Conservation (phyloP, 1,140 invertebrate species). For the Nasonia giraulti region DNA sequence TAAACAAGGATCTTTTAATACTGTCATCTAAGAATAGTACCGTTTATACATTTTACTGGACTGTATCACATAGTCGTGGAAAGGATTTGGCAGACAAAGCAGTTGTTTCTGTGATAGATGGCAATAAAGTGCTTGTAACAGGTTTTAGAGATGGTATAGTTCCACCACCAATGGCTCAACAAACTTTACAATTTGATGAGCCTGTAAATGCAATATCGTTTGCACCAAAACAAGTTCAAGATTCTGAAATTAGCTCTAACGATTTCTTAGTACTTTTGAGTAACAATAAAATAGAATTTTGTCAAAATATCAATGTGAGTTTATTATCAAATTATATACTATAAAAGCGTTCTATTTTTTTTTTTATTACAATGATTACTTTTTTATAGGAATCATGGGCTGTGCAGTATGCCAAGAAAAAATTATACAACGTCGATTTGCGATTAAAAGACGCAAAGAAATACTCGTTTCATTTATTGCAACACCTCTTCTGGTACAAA, state of each 20-base stretch:
- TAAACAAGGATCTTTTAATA: conserved; percentile 63
- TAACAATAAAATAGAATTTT: conserved; percentile 61
- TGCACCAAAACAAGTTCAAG: conserved; percentile 66
- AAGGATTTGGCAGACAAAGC: conserved; percentile 74
- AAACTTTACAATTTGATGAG: conserved; percentile 75
- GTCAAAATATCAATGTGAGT: conserved; percentile 60
- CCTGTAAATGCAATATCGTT: conserved; percentile 79
- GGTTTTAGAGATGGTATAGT: conserved; percentile 82
- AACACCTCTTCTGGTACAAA: conserved; percentile 68
- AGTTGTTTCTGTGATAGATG: conserved; percentile 86
- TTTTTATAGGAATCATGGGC: conserved; percentile 55
- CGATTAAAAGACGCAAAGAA: conserved; percentile 14
- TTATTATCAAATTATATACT: not conserved
- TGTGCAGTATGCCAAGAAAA: conserved; percentile 55
- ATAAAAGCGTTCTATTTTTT: not conserved
- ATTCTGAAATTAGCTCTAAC: conserved; percentile 68
- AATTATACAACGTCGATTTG: conserved; percentile 56
- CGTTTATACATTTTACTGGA: conserved; percentile 80
- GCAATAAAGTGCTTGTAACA: conserved; percentile 82
- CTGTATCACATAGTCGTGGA: conserved; percentile 75
- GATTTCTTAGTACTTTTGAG: conserved; percentile 62
- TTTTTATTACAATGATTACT: not conserved
- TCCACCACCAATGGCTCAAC: conserved; percentile 89
- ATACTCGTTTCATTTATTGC: conserved; percentile 49
- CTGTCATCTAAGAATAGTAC: conserved; percentile 74